Percentiles rank a stretch among this genome's conserved stretches.
phyloP scores from a whole-genome alignment of 2,888 invertebrate species.

The Platycnemis pennipes region DNA sequence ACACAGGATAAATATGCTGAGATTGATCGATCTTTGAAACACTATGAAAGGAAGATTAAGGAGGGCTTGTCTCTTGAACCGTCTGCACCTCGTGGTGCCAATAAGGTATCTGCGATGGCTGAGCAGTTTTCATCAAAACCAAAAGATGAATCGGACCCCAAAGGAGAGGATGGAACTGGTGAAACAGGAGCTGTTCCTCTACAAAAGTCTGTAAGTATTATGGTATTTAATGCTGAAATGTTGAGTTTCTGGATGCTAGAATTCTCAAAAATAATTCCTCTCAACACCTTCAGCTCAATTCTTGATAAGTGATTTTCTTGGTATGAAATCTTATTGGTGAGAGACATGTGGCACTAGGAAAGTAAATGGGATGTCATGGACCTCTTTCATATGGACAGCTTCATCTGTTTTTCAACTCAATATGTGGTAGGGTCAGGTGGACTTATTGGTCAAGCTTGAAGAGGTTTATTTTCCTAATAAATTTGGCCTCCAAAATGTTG shows the following conservation, averaged over 20 bases:
- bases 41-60: slow-evolving; percentile 86
- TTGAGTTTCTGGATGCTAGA: not conserved
- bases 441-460: too few relatives aligned
- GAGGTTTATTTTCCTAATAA: too few relatives aligned
- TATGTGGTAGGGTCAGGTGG: too few relatives aligned
- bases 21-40: slow-evolving; percentile 87
- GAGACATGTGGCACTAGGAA: too few relatives aligned
- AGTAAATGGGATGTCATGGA: too few relatives aligned
- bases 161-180: slow-evolving; percentile 3
- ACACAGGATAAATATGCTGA: slow-evolving; percentile 85
- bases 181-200: slow-evolving; percentile 71
- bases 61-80: slow-evolving; percentile 87
- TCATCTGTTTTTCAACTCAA: too few relatives aligned
- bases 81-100: slow-evolving; percentile 83
- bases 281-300: too few relatives aligned
- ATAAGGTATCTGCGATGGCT: slow-evolving; percentile 93
- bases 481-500: too few relatives aligned
- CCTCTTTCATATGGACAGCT: too few relatives aligned
- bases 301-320: too few relatives aligned
- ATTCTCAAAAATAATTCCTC: too few relatives aligned
- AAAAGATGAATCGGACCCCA: slow-evolving; percentile 52
- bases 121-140: slow-evolving; percentile 85
- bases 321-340: too few relatives aligned
- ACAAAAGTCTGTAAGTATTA: slow-evolving; percentile 81
- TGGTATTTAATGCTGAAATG: slow-evolving; percentile 14